Conservation (phyloP, 2,113 vertebrate genomes). For the Glaucomys volans region DNA sequence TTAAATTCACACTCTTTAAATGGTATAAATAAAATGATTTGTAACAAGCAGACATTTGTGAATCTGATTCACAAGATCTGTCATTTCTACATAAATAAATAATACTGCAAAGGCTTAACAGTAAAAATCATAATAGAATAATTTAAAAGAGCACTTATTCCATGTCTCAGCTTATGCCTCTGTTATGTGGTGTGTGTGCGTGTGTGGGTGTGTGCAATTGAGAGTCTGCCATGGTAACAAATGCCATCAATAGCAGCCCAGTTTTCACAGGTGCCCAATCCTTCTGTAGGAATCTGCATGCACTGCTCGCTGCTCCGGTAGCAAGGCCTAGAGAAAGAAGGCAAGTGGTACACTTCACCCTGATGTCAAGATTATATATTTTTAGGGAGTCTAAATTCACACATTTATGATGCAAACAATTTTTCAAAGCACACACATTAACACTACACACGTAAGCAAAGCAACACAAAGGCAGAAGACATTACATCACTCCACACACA, state of each 20-base stretch:
- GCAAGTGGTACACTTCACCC: constrained; percentile 94
- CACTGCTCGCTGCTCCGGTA: constrained; percentile 93
- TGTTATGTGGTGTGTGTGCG: constrained; percentile 81
- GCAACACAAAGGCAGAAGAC: constrained; percentile 46
- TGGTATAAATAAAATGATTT: constrained; percentile 86
- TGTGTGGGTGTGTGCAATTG: constrained; percentile 80
- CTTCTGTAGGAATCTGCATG: constrained; percentile 95
- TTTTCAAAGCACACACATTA: constrained; percentile 44
- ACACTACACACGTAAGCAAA: constrained; percentile 70
- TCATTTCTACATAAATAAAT: constrained; percentile 85
- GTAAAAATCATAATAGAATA: constrained; percentile 42
- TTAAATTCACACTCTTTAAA: constrained; percentile 82
- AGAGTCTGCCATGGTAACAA: constrained; percentile 83
- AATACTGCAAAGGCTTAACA: constrained; percentile 78
- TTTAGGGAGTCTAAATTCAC: constrained; percentile 44
- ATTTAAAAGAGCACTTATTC: constrained; percentile 62
- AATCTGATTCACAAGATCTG: constrained; percentile 79
- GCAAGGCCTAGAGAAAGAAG: constrained; percentile 93
- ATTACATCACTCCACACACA: constrained; percentile 49
- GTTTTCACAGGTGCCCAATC: constrained; percentile 94
- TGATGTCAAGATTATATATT: constrained; percentile 69
- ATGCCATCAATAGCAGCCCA: constrained; percentile 85
- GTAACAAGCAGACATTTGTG: constrained; percentile 70
- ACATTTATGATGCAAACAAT: constrained; percentile 66
- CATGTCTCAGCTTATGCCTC: constrained; percentile 65